Evolutionary conservation across 2,113 vertebrate species (phyloP).

Genomic region (Notothenia coriiceps): DNA sequence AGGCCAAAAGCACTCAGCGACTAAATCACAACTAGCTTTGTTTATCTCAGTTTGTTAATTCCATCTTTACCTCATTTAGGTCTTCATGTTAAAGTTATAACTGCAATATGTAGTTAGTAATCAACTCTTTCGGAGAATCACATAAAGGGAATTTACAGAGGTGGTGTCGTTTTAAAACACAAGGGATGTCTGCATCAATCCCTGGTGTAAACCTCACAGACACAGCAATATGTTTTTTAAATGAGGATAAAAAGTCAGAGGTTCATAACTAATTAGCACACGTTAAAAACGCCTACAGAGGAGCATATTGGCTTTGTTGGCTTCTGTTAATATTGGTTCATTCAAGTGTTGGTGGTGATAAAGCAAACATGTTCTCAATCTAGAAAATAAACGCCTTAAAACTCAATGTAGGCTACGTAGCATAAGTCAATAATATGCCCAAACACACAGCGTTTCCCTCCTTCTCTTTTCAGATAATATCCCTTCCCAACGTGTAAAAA

Average conservation of each 20-base stretch:
- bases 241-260: not conserved
- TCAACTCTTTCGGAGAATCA: conserved; percentile 25
- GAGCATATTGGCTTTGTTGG: not conserved
- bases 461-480: not conserved
- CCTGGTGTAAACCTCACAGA: conserved; percentile 41
- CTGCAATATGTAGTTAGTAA: conserved; percentile 28
- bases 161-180: conserved; percentile 29
- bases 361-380: not conserved
- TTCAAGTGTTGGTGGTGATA: no score
- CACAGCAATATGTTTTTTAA: conserved; percentile 1
- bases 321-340: no score
- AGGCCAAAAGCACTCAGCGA: not conserved
- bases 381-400: not conserved
- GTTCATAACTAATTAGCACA: conserved; percentile 32
- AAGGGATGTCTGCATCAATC: conserved; percentile 32
- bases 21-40: no score
- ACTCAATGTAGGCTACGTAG: not conserved
- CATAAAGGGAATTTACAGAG: conserved; percentile 20
- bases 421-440: not conserved
- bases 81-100: no score
- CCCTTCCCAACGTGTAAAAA: not conserved
- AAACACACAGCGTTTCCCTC: rapidly evolving
- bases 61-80: no score
- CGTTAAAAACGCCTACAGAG: not conserved
- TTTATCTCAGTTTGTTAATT: no score